Evolutionary conservation across 92 coral and sea anemone species (phyloP), one percentile per base, ranked within the genome.

Genomic region (Micromussa lordhowensis): DNA sequence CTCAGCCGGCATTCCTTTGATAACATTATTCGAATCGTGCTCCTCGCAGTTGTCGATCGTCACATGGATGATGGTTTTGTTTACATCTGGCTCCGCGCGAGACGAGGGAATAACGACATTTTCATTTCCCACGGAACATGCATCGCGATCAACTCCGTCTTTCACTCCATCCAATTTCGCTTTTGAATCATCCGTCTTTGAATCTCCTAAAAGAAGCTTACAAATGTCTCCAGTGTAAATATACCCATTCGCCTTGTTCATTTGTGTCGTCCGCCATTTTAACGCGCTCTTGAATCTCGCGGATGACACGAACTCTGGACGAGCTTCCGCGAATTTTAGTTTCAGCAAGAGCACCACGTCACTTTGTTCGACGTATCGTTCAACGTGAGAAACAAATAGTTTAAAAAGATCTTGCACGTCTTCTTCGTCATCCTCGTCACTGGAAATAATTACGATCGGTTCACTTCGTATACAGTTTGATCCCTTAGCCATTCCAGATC

Each of bases 391-490:
- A 11, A 94, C 85, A 90, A 95, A 93, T 19, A 72, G 88, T 38
- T 88, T 51, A n/a, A 93, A 93, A 68, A 96, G 94, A 32, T 91
- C 93, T 51, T 77, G 75, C 19, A 85, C 87, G 51, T 94, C 86
- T 76, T 88, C 96, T 24, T 93, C 92, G 22, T 90, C 95, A 48
- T 97, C 99, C 18, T 98, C 98, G 49, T 98, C 99, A 69, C 99
- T 96, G 77, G 95, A 91, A 13, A 93, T 87, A 1, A 93, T 77
- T 12, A 93, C 84, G 76, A 96, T 75, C 32, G 54, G 77, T 22
- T 73, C 73, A 54, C 76, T 81, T 68, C 29, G 30, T 64, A 84
- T 11, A 82, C 40, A 3, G 24, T n/a, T 74, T 24, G 78, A 11
- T 17, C 69, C 58, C 7, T 32, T 51, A 59, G 75, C 83, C 83